These are phyloP conservation scores for Pocota personata DNA, from an alignment of 2,888 invertebrate genomes.

Conservation along the genomic window DNA sequence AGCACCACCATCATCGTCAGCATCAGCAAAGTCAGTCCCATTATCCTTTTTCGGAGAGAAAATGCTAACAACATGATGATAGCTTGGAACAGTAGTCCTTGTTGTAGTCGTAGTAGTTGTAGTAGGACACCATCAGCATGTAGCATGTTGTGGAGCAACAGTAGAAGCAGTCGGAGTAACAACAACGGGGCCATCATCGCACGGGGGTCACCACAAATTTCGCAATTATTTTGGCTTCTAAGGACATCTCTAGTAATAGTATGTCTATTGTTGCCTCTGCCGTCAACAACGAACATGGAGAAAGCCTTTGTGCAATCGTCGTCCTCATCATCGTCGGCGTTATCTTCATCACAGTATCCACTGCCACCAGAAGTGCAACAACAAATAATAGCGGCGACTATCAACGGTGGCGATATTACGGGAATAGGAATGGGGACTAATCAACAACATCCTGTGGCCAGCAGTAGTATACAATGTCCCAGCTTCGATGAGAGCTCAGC, in stretches of 20 bases:
- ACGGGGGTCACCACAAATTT: constrained; percentile 71
- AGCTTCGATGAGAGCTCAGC: constrained; percentile 90
- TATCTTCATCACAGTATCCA: constrained; percentile 59
- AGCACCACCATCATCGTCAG: constrained; percentile 7
- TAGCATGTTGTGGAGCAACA: constrained; percentile 63
- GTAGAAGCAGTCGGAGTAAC: constrained; percentile 49
- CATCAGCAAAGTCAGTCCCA: constrained; percentile 62
- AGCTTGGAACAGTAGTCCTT: constrained; percentile 73
- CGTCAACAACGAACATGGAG: constrained; percentile 76
- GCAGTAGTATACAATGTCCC: constrained; percentile 85
- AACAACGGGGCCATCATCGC: constrained; percentile 42
- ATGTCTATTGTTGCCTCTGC: constrained; percentile 78
- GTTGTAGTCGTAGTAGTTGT: constrained; percentile 56
- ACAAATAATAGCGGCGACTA: constrained; percentile 70
- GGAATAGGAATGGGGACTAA: constrained; percentile 56
- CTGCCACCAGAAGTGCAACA: constrained; percentile 73
- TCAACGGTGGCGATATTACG: constrained; percentile 77
- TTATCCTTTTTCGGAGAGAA: constrained; percentile 65
- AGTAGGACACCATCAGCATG: constrained; percentile 67
- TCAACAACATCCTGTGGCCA: constrained; percentile 62
- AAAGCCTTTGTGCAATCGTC: constrained; percentile 75
- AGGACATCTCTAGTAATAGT: constrained; percentile 78
- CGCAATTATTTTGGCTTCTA: constrained; percentile 75
- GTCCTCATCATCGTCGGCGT: constrained; percentile 66
- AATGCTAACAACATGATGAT: constrained; percentile 75